phyloP scores from a whole-genome alignment of 2,888 invertebrate species.

The Hipparchia semele region DNA sequence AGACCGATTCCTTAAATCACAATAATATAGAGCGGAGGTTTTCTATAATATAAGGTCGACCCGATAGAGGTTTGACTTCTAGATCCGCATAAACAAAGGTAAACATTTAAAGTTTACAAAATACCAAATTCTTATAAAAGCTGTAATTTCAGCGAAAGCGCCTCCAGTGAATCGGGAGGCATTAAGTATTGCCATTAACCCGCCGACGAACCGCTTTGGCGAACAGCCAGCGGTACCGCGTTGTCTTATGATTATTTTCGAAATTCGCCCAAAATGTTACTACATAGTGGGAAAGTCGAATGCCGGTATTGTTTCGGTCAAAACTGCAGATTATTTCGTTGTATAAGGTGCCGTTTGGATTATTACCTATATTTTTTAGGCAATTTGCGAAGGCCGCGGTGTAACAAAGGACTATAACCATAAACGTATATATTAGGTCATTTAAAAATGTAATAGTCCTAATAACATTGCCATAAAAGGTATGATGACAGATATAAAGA shows the following conservation, averaged over 20 bases:
- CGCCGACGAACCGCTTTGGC: conserved; percentile 36
- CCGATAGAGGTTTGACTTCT: no score
- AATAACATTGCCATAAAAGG: no score
- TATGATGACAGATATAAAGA: no score
- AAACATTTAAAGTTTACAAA: no score
- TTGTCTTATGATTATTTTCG: conserved; percentile 19
- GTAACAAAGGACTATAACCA: no score
- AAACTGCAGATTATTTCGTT: not conserved
- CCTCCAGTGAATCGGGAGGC: conserved; percentile 37
- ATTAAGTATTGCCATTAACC: conserved; percentile 40
- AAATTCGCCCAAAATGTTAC: conserved; percentile 10
- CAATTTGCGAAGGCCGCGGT: not conserved
- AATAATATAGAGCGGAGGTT: no score
- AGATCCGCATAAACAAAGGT: no score
- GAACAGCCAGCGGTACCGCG: conserved; percentile 28
- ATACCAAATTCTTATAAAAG: conserved; percentile 17
- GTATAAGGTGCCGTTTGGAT: not conserved
- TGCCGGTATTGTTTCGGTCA: not conserved
- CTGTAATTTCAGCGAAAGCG: conserved; percentile 35
- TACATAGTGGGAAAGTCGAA: conserved; percentile 1
- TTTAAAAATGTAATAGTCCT: no score
- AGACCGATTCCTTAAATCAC: no score
- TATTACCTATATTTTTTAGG: not conserved
- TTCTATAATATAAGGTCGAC: no score
- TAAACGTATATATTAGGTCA: no score